A percentile compares a stretch with the other conserved stretches of the same genome.
These are phyloP conservation scores for Phrynosoma platyrhinos DNA, from an alignment of 2,113 vertebrate species.

Conservation along the genomic window DNA sequence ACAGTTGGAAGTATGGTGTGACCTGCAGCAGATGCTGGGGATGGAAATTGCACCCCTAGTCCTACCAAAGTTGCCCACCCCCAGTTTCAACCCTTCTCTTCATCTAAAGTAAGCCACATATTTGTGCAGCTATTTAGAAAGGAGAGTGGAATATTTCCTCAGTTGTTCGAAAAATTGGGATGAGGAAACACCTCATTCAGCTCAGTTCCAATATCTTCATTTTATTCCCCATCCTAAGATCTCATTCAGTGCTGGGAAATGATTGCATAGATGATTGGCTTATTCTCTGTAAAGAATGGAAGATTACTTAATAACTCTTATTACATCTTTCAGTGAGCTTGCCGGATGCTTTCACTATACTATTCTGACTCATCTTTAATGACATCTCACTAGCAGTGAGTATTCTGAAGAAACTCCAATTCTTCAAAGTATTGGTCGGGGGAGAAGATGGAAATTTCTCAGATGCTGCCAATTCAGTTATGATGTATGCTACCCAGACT, in stretches of 20 bases:
- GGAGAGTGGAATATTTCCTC: slow-evolving; percentile 9
- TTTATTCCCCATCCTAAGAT: background rate
- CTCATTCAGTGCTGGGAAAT: slow-evolving; percentile 8
- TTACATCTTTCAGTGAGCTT: slow-evolving; percentile 32
- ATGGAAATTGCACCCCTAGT: too few species aligned
- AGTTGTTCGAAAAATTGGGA: slow-evolving; percentile 1
- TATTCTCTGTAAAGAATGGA: slow-evolving; percentile 43
- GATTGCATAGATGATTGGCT: slow-evolving; percentile 43
- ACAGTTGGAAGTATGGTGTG: too few species aligned
- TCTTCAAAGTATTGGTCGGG: slow-evolving; percentile 14
- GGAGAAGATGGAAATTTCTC: slow-evolving; percentile 1
- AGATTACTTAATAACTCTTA: slow-evolving; percentile 42
- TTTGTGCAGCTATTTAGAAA: slow-evolving; percentile 31
- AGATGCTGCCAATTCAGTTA: slow-evolving; percentile 11
- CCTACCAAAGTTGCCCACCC: too few species aligned
- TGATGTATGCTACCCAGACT: slow-evolving; percentile 16
- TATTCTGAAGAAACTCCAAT: slow-evolving; percentile 39
- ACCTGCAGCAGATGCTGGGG: too few species aligned
- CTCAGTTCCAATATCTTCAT: slow-evolving; percentile 5
- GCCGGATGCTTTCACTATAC: slow-evolving; percentile 30
- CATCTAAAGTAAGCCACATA: slow-evolving; percentile 18
- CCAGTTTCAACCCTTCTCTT: background rate
- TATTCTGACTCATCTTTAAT: slow-evolving; percentile 55
- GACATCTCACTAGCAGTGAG: slow-evolving; percentile 32
- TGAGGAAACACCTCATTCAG: slow-evolving; percentile 7